phyloP scores from a whole-genome alignment of 1,140 invertebrate species.

The Bombus sibiricus region DNA sequence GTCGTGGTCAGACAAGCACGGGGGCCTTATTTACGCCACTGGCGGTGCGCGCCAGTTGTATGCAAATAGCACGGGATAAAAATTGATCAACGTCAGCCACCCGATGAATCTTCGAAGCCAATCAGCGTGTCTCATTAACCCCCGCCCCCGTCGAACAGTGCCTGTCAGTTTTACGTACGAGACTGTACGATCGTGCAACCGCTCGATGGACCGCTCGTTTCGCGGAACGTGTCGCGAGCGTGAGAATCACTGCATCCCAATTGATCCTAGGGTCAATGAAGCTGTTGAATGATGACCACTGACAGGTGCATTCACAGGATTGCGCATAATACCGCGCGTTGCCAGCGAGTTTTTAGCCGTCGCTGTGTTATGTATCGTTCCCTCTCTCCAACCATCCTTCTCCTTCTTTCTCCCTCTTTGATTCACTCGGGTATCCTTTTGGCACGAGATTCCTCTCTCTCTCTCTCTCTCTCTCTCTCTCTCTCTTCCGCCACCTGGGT shows the following conservation, averaged over 20 bases:
- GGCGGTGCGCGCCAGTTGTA: conserved; percentile 67
- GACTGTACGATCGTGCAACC: conserved; percentile 1
- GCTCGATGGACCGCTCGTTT: conserved; percentile 22
- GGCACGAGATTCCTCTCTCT: neutral
- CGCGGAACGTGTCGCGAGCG: conserved; percentile 56
- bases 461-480: too few relatives aligned
- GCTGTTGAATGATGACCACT: conserved; percentile 77
- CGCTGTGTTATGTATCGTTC: conserved; percentile 24
- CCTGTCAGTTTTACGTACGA: conserved; percentile 55
- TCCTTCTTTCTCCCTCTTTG: neutral
- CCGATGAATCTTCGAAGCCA: conserved; percentile 73
- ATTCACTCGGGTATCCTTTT: neutral
- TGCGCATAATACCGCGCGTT: conserved; percentile 64
- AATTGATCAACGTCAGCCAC: conserved; percentile 74
- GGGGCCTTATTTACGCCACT: conserved; percentile 61
- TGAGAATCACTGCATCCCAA: conserved; percentile 76
- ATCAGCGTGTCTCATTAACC: conserved; percentile 76
- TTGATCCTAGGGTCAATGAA: conserved; percentile 77
- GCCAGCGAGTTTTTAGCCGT: conserved; percentile 63
- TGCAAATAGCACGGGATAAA: conserved; percentile 73
- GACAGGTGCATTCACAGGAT: conserved; percentile 75
- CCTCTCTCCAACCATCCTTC: conserved; percentile 16
- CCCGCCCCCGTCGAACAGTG: conserved; percentile 71
- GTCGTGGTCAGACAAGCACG: conserved; percentile 29
- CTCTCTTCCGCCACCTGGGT: neutral